Conservation (phyloP, 2,888 invertebrate species). For the Cataglyphis cursor region DNA sequence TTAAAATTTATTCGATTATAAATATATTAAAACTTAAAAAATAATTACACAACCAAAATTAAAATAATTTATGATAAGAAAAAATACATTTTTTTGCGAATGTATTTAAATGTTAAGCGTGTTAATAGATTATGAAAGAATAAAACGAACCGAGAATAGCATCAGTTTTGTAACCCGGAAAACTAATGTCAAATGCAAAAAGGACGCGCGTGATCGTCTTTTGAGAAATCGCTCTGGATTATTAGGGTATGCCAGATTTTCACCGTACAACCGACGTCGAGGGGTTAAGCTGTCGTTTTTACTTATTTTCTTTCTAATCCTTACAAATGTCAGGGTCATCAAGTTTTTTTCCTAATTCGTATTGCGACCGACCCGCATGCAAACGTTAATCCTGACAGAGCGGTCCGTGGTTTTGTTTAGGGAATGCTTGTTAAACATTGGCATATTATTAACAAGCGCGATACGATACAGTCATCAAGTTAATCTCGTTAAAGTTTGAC, state of each 20-base stretch:
- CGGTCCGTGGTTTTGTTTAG: constrained; percentile 69
- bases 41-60: background rate
- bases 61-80: background rate
- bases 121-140: background rate
- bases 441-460: constrained; percentile 68
- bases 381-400: constrained; percentile 80
- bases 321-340: constrained; percentile 81
- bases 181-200: constrained; percentile 38
- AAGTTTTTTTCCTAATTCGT: constrained; percentile 80
- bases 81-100: background rate
- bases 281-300: constrained; percentile 65
- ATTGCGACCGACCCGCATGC: constrained; percentile 78
- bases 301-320: constrained; percentile 78
- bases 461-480: background rate
- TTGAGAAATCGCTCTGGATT: constrained; percentile 66
- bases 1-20: background rate
- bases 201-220: constrained; percentile 47
- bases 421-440: constrained; percentile 65
- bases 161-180: constrained; percentile 6
- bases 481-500: constrained; percentile 8
- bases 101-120: background rate
- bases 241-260: constrained; percentile 71
- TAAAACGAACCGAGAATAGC: background rate
- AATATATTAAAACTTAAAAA: background rate
- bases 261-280: constrained; percentile 51